Evolutionary conservation across 2,888 invertebrate species (phyloP).

Genomic region (Gordius sp.): DNA sequence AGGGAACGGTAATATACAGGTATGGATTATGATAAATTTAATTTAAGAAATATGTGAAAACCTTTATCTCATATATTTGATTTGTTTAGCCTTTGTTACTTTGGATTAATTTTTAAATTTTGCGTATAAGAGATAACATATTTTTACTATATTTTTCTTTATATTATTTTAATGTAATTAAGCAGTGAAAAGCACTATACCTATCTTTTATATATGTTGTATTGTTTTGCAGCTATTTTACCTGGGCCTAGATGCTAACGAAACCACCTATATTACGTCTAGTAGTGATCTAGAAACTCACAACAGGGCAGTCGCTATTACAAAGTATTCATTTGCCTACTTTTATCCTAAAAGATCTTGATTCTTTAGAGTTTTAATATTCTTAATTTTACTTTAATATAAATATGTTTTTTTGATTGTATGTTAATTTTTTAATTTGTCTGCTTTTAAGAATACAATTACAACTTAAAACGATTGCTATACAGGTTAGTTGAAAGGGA

Average conservation of each 20-base stretch:
- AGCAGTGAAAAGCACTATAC: no score
- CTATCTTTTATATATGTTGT: no score
- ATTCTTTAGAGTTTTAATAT: no score
- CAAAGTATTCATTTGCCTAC: neutral
- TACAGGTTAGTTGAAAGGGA: neutral
- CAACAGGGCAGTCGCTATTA: constrained; percentile 2
- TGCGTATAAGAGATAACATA: neutral
- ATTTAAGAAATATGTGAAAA: neutral
- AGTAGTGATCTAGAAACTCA: neutral
- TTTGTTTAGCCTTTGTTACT: neutral
- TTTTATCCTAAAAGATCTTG: no score
- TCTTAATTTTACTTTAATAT: neutral
- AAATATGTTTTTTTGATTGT: no score
- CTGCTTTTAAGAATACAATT: neutral
- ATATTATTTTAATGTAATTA: no score
- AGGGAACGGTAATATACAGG: constrained; percentile 46
- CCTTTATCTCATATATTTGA: neutral
- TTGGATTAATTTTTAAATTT: neutral
- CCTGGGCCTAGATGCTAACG: neutral
- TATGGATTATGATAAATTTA: constrained; percentile 20
- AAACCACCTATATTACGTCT: neutral
- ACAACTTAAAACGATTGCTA: neutral
- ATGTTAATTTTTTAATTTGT: no score
- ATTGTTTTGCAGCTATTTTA: constrained; percentile 2
- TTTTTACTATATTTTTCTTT: neutral